Evolutionary conservation across 2,113 vertebrate genomes (phyloP), one percentile per base, ranked within the genome.

Genomic region (Cephalopterus ornatus): DNA sequence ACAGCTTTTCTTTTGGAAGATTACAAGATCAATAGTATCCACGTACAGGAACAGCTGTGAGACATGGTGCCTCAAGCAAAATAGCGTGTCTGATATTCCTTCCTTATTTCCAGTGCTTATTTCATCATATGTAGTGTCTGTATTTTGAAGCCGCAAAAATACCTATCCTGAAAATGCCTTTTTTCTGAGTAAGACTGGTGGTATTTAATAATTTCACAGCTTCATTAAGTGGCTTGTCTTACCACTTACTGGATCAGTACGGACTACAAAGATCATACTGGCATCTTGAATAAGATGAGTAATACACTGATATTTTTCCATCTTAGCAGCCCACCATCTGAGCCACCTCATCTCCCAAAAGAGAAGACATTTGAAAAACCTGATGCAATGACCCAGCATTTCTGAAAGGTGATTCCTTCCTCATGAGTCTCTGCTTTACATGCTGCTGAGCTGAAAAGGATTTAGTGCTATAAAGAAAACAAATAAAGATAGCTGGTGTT

Each of bases 351-450:
- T 71, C 50, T 95, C 82, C 55, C 65, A 50, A 70, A 90, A 75
- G 42, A 71, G 39, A 88, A 92, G 68, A 39, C 14, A 74, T 86
- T 80, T 92, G 19, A 94, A 93, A 93, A 79, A 77, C 28, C 33
- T 74, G 58, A 49, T 52, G 39, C 50, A 92, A 55, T 90, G 82
- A 90, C 71, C 42, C 79, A 94, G 33, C 39, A 52, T 79, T 93
- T 94, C 82, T 86, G 65, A 86, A 96, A 92, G 81, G 41, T 87
- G 65, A 86, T 37, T 73, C 47, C 76, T 85, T 73, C 74, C 83
- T 80, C 33, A 16, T 94, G 80, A 37, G 50, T 71, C 46, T 93
- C 71, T 88, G 26, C 28, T 88, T 86, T 80, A 67, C 47, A 39
- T 3, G 3, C 55, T 83, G n/a, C 55, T 80, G 85, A 67, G 39